phyloP scores from a whole-genome alignment of 2,888 invertebrate species.

The Onchidella celtica region DNA sequence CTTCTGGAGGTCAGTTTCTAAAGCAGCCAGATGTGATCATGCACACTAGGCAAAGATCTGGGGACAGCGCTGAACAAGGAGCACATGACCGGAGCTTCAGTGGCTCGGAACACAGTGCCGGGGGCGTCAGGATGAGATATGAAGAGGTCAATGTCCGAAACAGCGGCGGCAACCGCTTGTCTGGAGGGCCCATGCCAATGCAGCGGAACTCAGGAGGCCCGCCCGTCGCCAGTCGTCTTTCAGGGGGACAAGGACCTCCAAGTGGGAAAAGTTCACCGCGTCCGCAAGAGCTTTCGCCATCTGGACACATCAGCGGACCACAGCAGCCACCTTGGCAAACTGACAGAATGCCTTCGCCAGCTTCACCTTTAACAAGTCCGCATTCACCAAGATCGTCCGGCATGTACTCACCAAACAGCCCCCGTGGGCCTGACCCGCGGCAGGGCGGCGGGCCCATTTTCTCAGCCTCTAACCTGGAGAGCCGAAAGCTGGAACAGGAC shows the following conservation, averaged over 20 bases:
- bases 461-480: slow-evolving; percentile 72
- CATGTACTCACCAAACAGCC: slow-evolving; percentile 44
- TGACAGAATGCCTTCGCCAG: slow-evolving; percentile 22
- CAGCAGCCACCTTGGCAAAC: not conserved
- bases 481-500: slow-evolving; percentile 58
- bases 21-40: slow-evolving; percentile 36
- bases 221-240: slow-evolving; percentile 11
- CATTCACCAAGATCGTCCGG: slow-evolving; percentile 7
- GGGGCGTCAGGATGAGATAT: not conserved
- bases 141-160: slow-evolving; percentile 21
- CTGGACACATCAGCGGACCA: not conserved
- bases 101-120: not conserved
- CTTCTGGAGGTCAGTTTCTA: not conserved
- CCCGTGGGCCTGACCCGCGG: slow-evolving; percentile 1
- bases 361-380: slow-evolving; percentile 49
- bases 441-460: slow-evolving; percentile 55
- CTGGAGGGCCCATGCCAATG: not conserved
- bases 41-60: slow-evolving; percentile 25
- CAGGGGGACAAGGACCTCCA: not conserved
- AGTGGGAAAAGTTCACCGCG: not conserved
- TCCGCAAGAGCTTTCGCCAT: not conserved
- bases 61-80: not conserved
- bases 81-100: slow-evolving; percentile 5
- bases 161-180: not conserved
- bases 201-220: not conserved